Evolutionary conservation across 2,888 invertebrate species (phyloP).

Genomic region (Linnaemya vulpina): DNA sequence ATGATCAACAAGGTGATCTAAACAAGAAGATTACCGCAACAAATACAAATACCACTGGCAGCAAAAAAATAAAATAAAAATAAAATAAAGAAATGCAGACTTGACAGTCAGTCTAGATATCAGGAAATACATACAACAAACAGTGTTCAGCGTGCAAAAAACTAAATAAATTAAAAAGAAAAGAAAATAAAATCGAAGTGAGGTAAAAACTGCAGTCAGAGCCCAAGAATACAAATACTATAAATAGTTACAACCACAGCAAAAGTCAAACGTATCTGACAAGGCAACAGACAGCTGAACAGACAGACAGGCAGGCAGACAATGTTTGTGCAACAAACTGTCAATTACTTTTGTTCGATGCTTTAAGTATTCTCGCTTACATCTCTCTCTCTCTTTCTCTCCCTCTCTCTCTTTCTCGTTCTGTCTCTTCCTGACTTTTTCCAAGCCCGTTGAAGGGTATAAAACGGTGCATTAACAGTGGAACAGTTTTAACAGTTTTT

Average conservation of each 20-base stretch:
- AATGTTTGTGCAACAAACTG: constrained; percentile 71
- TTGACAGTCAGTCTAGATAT: constrained; percentile 65
- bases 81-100: constrained; percentile 33
- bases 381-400: neutral
- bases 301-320: constrained; percentile 37
- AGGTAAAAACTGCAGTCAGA: constrained; percentile 45
- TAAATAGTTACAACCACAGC: constrained; percentile 53
- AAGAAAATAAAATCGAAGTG: constrained; percentile 25
- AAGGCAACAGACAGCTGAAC: constrained; percentile 34
- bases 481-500: neutral
- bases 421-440: neutral
- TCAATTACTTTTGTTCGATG: constrained; percentile 65
- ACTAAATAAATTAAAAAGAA: neutral
- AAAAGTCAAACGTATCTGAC: constrained; percentile 46
- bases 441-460: neutral
- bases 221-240: constrained; percentile 31
- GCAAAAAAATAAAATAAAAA: constrained; percentile 2
- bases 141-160: constrained; percentile 20
- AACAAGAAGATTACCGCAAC: constrained; percentile 64
- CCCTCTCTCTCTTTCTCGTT: neutral
- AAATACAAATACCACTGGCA: constrained; percentile 21
- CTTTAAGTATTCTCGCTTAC: constrained; percentile 35
- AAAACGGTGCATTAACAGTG: constrained; percentile 14
- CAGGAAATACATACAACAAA: constrained; percentile 48
- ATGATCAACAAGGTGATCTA: constrained; percentile 70